Base-by-base conservation (phyloP, 2,797 vertebrate species). In the Naso thynnoides region DNA sequence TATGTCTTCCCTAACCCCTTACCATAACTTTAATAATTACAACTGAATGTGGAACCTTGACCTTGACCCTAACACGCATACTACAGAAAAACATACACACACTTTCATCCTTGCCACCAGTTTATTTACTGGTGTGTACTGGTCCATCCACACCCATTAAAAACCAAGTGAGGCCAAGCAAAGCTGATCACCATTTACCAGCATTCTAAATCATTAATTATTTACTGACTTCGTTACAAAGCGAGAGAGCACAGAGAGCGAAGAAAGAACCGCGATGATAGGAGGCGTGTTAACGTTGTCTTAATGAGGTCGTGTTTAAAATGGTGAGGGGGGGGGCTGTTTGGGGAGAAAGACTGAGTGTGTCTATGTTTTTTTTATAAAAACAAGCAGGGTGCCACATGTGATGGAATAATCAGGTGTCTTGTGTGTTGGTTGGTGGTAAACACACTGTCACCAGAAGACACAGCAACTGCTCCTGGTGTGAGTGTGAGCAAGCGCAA, bases 271-370 rank as follows among this genome's bases (percentile, higher is more conserved):
- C 33, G 82, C 79, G 82, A 85, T 79, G 82, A 89, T 73, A 77
- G 70, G 79, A 86, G 79, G 85, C 62, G 76, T 83, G 89, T 86
- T 90, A 91, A 92, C 88, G 90, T 86, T 79, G 86, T 88, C 90
- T 93, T 93, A 94, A 93, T 91, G 90, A 93, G 91, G 92, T 89
- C 71, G 73, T 39, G 65, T 87, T 87, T 88, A 80, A 92, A 86
- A 89, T 70, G 45, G 68, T 48, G 60, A 38, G 58, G 29, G 16
- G 60, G 68, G 55, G 73, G n/a, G 39, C 18, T 75, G 63, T 72
- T 44, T 24, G 55, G 64, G 38, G 55, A 53, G 60, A 69, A 70
- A 29, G 54, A 50, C 61, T 79, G 57, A 56, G 70, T 69, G 66
- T 81, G 60, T 83, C 62, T 57, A 73, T 65, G 67, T 49, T 79